These are phyloP conservation scores for Cistogaster globosa DNA, from an alignment of 2,888 invertebrate genomes.

Conservation along the genomic window DNA sequence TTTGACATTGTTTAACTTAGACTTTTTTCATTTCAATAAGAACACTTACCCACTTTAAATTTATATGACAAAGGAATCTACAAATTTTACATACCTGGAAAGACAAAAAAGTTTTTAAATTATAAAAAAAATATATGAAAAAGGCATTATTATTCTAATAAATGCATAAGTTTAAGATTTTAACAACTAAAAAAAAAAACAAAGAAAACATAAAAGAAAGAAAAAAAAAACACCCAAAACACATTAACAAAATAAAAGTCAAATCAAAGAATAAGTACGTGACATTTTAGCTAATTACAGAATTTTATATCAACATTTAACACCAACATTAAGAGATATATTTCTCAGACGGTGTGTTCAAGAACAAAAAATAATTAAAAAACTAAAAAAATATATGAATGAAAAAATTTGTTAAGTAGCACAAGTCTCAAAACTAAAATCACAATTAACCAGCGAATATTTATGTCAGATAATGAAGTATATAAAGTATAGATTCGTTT, in stretches of 20 bases:
- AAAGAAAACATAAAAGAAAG: slow-evolving; percentile 7
- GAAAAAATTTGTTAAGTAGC: slow-evolving; percentile 24
- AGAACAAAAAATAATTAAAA: slow-evolving; percentile 8
- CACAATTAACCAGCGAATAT: slow-evolving; percentile 23
- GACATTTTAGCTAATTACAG: slow-evolving; percentile 80
- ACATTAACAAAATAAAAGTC: slow-evolving; percentile 45
- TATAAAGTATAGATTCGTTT: not conserved
- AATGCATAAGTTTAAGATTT: too few species aligned
- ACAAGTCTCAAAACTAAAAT: slow-evolving; percentile 10
- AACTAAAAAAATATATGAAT: slow-evolving; percentile 3
- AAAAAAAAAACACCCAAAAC: slow-evolving; percentile 19
- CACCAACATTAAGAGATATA: slow-evolving; percentile 66
- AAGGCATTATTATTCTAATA: slow-evolving; percentile 29
- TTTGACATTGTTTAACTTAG: too few species aligned
- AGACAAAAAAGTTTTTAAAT: slow-evolving; percentile 18
- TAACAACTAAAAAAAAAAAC: not conserved
- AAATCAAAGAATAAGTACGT: slow-evolving; percentile 74
- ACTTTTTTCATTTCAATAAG: not conserved
- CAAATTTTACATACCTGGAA: slow-evolving; percentile 62
- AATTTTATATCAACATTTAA: slow-evolving; percentile 73
- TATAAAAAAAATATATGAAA: slow-evolving; percentile 20
- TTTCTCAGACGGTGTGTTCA: slow-evolving; percentile 17
- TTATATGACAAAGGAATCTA: not conserved
- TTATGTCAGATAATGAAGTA: not conserved
- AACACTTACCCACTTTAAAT: slow-evolving; percentile 14